phyloP scores from a whole-genome alignment of 2,113 vertebrate genomes.

The Sphaerodactylus townsendi region DNA sequence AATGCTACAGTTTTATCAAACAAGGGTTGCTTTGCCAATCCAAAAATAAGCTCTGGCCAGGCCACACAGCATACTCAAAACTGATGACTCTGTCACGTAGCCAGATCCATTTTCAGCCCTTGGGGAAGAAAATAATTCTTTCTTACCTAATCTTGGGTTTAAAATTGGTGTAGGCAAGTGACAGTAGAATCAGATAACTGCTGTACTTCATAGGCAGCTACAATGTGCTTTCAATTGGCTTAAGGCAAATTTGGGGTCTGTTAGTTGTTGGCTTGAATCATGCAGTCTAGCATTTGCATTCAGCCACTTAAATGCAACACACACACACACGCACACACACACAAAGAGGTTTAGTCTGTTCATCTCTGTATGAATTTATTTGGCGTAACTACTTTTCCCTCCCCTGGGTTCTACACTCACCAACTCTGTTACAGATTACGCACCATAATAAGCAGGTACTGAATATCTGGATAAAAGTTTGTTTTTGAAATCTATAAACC shows the following conservation, averaged over 20 bases:
- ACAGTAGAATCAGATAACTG: neutral
- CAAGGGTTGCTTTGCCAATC: neutral
- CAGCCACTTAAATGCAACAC: neutral
- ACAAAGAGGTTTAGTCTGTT: neutral
- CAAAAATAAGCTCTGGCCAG: neutral
- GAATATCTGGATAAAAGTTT: neutral
- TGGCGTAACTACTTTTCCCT: too few relatives aligned
- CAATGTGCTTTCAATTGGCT: neutral
- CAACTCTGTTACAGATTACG: too few relatives aligned
- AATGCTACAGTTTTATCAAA: neutral
- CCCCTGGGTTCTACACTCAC: too few relatives aligned
- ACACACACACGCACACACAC: too few relatives aligned
- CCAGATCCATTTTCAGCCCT: neutral
- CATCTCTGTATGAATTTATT: too few relatives aligned
- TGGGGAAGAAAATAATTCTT: neutral
- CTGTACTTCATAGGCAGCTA: neutral
- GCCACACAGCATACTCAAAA: neutral
- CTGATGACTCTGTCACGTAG: neutral
- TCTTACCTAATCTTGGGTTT: neutral
- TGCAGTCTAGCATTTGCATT: neutral
- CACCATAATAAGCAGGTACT: neutral
- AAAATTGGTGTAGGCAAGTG: neutral
- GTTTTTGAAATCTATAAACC: neutral
- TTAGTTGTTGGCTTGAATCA: neutral
- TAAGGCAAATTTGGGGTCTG: neutral